Evolutionary conservation across 2,888 invertebrate genomes (phyloP), one percentile per base, ranked within the genome.

Genomic region (Auanema sp.): DNA sequence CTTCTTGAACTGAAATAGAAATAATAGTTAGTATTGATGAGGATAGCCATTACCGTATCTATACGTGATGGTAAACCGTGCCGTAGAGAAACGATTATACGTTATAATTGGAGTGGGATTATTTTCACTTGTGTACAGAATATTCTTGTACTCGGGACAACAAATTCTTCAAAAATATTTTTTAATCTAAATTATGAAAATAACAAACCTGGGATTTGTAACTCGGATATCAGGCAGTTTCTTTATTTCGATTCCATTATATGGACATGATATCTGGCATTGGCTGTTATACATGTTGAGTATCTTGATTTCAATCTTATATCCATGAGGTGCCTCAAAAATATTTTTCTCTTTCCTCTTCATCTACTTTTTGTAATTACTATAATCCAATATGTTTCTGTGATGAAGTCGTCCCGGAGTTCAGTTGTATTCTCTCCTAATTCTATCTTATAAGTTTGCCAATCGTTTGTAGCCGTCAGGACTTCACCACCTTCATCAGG

Each of bases 211-310:
- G 12, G 62, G 62, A 23, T 62, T 62, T 6, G 62, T 62, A 14
- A 57, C 42, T 49, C 41, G 33, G 3, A 12, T n/a, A n/a, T 60
- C 54, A 24, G 54, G 11, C 11, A 33, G 33, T 18, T 41, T 43
- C 42, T 62, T 62, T 40, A 62, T 42, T 33, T 72, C 72, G 41
- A 72, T 58, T 49, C 72, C 72, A 62, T 70, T 70, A 55, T 66
- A 72, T 5, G 57, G 57, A 44, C 72, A 72, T 4, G 68, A 68
- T 43, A 66, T 70, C 1, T 53, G 54, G 57, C 72, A 72, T 54
- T 70, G 72, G 5, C 65, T 49, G 56, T 70, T 70, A 41, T 56
- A 59, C 21, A 62, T 55, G 14, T 43, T 41, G 33, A 61, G 65
- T 23, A 72, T 66, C 6, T 58, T 52, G 6, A 68, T 58, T 55